Percentiles rank a stretch among this genome's conserved stretches.
Conservation (phyloP, 2,113 vertebrate species). For the Campylomormyrus numenius region DNA sequence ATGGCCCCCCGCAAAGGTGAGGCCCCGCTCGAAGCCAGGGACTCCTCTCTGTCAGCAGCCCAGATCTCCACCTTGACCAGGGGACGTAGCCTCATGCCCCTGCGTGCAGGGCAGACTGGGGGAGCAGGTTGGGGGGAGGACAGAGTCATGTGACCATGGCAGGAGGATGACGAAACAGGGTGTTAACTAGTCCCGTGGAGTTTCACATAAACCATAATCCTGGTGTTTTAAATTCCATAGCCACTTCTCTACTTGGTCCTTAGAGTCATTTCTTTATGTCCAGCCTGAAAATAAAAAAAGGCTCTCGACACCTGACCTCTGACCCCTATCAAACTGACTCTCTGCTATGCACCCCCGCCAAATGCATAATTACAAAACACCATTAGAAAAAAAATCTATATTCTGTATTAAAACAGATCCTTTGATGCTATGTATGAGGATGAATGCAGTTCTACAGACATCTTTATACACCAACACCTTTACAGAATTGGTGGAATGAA, state of each 20-base stretch:
- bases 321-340: not conserved
- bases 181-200: not conserved
- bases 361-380: not conserved
- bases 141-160: not conserved
- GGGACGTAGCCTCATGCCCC: not conserved
- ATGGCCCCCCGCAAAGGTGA: slow-evolving; percentile 51
- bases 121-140: not conserved
- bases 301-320: not conserved
- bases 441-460: not conserved
- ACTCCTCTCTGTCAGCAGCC: not conserved
- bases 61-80: not conserved
- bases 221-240: not conserved
- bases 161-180: not conserved
- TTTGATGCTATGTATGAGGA: not conserved
- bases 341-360: not conserved
- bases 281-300: not conserved
- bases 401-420: not conserved
- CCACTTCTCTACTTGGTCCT: not conserved
- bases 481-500: not conserved
- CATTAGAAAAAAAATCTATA: not conserved
- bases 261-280: not conserved
- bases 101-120: not conserved
- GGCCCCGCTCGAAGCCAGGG: not conserved
- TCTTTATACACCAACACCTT: not conserved
- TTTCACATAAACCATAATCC: not conserved